Conservation (phyloP, 2,113 vertebrate genomes). For the Apaloderma vittatum region DNA sequence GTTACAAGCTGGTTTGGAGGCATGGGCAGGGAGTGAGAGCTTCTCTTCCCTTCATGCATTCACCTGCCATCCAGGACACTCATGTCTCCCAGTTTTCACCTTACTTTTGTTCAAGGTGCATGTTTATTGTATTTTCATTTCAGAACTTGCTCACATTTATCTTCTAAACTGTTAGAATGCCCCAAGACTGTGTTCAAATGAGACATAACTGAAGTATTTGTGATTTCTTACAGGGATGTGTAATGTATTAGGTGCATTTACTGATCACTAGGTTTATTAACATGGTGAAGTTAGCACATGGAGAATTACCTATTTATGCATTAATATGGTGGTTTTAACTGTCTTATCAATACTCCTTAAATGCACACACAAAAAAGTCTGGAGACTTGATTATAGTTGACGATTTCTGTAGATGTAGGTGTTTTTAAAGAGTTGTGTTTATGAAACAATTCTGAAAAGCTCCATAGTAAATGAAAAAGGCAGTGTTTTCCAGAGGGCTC, state of each 20-base stretch:
- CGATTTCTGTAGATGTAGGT: neutral
- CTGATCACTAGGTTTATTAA: neutral
- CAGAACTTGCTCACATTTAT: neutral
- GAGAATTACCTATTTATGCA: neutral
- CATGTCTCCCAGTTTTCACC: neutral
- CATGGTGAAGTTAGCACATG: neutral
- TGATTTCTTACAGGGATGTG: neutral
- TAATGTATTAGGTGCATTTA: neutral
- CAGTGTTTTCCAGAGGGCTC: constrained; percentile 3
- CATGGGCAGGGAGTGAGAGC: neutral
- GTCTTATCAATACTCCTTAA: neutral
- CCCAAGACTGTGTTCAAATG: neutral
- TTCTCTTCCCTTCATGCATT: neutral
- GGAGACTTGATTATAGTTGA: neutral
- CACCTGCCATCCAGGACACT: neutral
- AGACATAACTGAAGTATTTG: neutral
- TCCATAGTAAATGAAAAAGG: neutral
- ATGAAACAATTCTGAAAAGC: neutral
- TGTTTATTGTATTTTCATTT: neutral
- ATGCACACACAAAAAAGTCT: neutral
- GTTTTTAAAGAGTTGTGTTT: neutral
- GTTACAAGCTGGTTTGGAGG: accelerated
- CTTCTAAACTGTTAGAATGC: neutral
- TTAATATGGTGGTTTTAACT: neutral
- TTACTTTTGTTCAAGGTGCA: neutral